phyloP scores from a whole-genome alignment of 2,888 invertebrate species.

The Bombylius discolor region DNA sequence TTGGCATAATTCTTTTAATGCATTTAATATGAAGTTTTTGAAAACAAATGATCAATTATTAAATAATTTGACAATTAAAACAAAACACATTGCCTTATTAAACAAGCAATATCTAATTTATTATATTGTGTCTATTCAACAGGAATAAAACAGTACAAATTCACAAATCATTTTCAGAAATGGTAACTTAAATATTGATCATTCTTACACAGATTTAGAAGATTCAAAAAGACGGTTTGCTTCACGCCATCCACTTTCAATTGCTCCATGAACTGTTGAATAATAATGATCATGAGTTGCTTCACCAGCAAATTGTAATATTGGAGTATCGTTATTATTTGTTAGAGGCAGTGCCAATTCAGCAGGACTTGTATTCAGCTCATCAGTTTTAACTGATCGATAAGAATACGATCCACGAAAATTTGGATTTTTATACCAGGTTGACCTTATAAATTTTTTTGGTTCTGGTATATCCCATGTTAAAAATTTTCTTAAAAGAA shows the following conservation, averaged over 20 bases:
- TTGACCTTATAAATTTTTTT: slow-evolving; percentile 38
- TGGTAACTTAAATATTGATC: too few species aligned
- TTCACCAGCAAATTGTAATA: slow-evolving; percentile 55
- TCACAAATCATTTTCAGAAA: too few species aligned
- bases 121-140: too few species aligned
- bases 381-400: slow-evolving; percentile 44
- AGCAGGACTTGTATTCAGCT: slow-evolving; percentile 40
- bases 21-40: too few species aligned
- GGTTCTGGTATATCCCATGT: slow-evolving; percentile 29
- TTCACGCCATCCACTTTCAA: slow-evolving; percentile 60
- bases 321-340: slow-evolving; percentile 31
- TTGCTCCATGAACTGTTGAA: slow-evolving; percentile 58
- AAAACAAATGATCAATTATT: too few species aligned
- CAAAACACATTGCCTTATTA: too few species aligned
- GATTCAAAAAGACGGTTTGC: slow-evolving; percentile 44
- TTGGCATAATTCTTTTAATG: too few species aligned
- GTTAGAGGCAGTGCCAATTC: slow-evolving; percentile 43
- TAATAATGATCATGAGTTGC: slow-evolving; percentile 51
- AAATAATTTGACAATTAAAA: too few species aligned
- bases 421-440: slow-evolving; percentile 49
- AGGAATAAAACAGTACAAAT: too few species aligned
- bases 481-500: slow-evolving; percentile 30
- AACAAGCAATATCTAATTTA: too few species aligned
- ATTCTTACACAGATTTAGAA: too few species aligned
- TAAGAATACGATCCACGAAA: slow-evolving; percentile 53